Percentiles rank a stretch among this genome's conserved stretches.
Evolutionary conservation across 2,113 vertebrate genomes (phyloP).

Genomic region (Coryphaenoides rupestris): DNA sequence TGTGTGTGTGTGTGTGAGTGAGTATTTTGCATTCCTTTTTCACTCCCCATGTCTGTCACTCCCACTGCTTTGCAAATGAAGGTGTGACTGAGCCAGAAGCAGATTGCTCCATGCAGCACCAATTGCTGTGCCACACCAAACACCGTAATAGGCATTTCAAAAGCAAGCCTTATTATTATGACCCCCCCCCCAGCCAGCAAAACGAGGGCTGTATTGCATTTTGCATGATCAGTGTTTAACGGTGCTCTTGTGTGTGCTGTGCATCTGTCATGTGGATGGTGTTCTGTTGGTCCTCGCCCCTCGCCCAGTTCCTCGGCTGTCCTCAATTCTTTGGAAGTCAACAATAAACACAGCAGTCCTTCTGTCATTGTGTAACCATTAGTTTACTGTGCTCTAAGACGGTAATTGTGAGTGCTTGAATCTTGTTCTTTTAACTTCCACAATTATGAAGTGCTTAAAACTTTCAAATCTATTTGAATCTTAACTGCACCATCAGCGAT

Average conservation of each 20-base stretch:
- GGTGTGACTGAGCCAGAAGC: conserved; percentile 40
- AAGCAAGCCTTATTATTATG: conserved; percentile 33
- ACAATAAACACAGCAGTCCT: no score
- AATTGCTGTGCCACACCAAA: conserved; percentile 37
- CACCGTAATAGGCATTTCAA: conserved; percentile 40
- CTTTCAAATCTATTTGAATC: no score
- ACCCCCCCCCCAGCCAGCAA: not conserved
- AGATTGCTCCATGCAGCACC: conserved; percentile 22
- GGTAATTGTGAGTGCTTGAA: no score
- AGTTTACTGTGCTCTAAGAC: no score
- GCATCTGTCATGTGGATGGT: not conserved
- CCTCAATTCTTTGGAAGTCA: not conserved
- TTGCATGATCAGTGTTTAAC: conserved; percentile 5
- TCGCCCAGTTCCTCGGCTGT: not conserved
- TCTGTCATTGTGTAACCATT: no score
- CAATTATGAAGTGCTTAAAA: no score
- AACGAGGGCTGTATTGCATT: conserved; percentile 15
- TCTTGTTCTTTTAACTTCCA: no score
- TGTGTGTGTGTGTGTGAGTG: conserved; percentile 7
- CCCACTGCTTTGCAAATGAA: conserved; percentile 50
- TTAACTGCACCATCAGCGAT: no score
- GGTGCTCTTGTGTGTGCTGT: not conserved
- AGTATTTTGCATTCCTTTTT: not conserved
- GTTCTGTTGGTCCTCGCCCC: not conserved
- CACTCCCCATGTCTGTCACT: conserved; percentile 12